These are phyloP conservation scores for Leucoraja erinaceus DNA, from an alignment of 2,113 vertebrate species.

Conservation along the genomic window DNA sequence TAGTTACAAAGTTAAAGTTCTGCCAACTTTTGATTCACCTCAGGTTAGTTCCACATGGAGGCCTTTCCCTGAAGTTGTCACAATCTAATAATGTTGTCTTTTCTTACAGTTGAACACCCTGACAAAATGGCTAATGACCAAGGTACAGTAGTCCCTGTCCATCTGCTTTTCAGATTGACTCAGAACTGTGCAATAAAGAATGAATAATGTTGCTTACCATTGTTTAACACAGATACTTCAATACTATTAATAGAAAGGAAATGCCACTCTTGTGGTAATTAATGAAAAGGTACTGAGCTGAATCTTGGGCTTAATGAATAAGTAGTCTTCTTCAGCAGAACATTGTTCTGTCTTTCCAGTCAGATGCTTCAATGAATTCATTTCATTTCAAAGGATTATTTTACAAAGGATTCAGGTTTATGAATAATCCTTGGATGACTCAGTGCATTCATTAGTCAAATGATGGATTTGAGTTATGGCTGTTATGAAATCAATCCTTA, in stretches of 20 bases:
- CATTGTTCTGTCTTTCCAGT: neutral
- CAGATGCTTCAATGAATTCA: conserved; percentile 12
- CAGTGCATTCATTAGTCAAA: neutral
- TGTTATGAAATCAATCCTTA: neutral
- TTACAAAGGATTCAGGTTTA: neutral
- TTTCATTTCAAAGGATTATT: neutral
- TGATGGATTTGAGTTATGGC: neutral
- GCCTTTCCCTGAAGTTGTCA: conserved; percentile 39
- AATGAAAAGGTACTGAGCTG: conserved; percentile 61
- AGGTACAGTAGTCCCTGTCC: conserved; percentile 60
- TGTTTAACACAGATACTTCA: conserved; percentile 26
- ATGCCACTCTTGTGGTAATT: conserved; percentile 54
- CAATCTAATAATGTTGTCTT: conserved; percentile 50
- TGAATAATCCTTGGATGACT: conserved; percentile 8
- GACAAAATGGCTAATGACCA: conserved; percentile 98
- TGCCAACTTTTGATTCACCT: neutral
- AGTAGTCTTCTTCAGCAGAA: conserved; percentile 59
- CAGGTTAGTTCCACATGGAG: conserved; percentile 24
- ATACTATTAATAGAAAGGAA: conserved; percentile 48
- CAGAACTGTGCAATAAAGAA: conserved; percentile 26
- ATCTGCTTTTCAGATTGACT: conserved; percentile 39
- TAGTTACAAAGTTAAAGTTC: neutral
- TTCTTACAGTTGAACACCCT: conserved; percentile 75
- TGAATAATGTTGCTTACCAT: conserved; percentile 39
- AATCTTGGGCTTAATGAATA: conserved; percentile 50